Conservation (phyloP, 2,113 vertebrate genomes). For the Struthio camelus region DNA sequence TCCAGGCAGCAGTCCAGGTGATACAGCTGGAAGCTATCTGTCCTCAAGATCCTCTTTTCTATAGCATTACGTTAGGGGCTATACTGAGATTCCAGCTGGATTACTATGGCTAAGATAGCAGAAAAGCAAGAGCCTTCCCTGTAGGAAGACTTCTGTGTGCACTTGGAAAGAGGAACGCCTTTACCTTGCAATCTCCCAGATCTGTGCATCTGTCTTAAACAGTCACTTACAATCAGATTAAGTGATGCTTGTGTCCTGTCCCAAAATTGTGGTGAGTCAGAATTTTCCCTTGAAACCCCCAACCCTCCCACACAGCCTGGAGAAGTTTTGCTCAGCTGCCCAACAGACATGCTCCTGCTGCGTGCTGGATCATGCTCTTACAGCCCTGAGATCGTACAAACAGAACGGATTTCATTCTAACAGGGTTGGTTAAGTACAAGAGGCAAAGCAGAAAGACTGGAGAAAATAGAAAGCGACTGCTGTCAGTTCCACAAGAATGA, state of each 20-base stretch:
- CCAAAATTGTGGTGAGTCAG: not conserved
- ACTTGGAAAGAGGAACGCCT: not conserved
- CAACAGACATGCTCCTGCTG: not conserved
- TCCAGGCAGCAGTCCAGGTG: slow-evolving; percentile 29
- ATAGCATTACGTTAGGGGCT: not conserved
- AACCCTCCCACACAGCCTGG: not conserved
- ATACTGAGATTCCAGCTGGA: slow-evolving; percentile 21
- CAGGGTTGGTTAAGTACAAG: not conserved
- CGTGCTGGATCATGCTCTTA: not conserved
- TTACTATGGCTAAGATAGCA: not conserved
- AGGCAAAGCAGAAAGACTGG: not conserved
- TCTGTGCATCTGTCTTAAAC: not conserved
- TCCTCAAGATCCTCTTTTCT: slow-evolving; percentile 7
- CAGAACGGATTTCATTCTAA: not conserved
- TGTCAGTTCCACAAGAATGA: not conserved
- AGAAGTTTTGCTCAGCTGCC: not conserved
- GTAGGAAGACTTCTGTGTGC: not conserved
- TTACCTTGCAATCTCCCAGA: not conserved
- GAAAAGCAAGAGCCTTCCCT: not conserved
- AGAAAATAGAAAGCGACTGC: not conserved
- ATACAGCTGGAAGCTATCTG: slow-evolving; percentile 23
- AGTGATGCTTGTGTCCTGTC: not conserved
- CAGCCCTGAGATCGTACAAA: not conserved
- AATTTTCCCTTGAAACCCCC: not conserved
- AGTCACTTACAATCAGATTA: not conserved